Evolutionary conservation across 2,797 vertebrate genomes (phyloP), one percentile per base, ranked within the genome.

Genomic region (Xenentodon cancila): DNA sequence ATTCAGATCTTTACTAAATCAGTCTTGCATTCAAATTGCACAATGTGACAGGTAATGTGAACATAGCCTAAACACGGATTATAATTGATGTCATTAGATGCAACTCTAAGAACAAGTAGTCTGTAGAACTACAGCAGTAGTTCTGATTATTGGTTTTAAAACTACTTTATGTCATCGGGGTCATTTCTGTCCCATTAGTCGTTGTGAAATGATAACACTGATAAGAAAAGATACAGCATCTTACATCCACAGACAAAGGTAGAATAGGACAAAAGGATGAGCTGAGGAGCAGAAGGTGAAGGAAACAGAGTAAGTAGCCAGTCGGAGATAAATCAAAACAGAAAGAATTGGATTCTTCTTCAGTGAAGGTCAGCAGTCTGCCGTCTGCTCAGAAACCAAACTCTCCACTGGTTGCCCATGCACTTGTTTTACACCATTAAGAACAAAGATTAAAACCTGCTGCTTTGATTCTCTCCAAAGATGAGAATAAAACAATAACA

Each of bases 311-410:
- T 22, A 74, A 63, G 71, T 60, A 64, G 62, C 25, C 32, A 46
- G 64, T n/a, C 63, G 17, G 51, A 54, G 64, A 73, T 60, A 40
- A 66, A 65, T 50, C 47, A 46, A 70, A 57, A 71, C 40, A n/a
- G 71, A 82, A 61, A 54, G 57, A 74, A 32, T 45, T 56, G 9
- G 63, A 43, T 67, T 73, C 68, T 53, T 15, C 20, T 20, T 73
- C 82, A 75, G 46, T 53, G 60, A 79, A 81, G 85, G 84, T 81
- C 82, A 85, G 59, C 64, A 63, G 63, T 47, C 55, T 48, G 16
- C 71, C 59, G 71, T 75, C 47, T 67, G 60, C 42, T n/a, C 59
- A 64, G 30, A 59, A 80, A 69, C 50, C 9, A 1, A 66, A 49
- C 22, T 58, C 53, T 9, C 57, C 27, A 30, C 59, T 16, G 64